These are phyloP conservation scores for Columba livia DNA, from an alignment of 2,113 vertebrate genomes.

Conservation along the genomic window DNA sequence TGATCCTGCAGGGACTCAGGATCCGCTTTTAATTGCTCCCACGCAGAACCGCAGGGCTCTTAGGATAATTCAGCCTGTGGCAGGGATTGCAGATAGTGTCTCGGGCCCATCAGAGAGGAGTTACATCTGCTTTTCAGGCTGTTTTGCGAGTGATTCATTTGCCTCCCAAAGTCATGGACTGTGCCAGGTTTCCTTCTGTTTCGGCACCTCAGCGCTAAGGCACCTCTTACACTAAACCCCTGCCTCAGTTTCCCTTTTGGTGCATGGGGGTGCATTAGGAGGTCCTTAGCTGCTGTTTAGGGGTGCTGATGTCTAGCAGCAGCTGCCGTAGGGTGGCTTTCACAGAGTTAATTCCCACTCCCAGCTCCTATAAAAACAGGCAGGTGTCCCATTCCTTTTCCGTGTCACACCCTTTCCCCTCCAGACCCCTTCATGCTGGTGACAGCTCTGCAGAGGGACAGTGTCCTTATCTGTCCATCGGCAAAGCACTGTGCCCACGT, in stretches of 20 bases:
- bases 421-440: background rate
- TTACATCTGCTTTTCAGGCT: background rate
- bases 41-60: background rate
- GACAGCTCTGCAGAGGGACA: background rate
- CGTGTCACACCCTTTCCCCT: background rate
- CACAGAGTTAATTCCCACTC: background rate
- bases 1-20: background rate
- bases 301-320: background rate
- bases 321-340: background rate
- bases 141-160: background rate
- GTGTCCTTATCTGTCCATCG: background rate
- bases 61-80: background rate
- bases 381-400: background rate
- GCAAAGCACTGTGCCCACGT: background rate
- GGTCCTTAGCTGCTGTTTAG: background rate
- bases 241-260: background rate
- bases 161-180: background rate
- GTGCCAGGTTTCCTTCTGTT: background rate
- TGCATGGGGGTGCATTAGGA: background rate
- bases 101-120: background rate
- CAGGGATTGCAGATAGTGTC: background rate
- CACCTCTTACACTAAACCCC: background rate
- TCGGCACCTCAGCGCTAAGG: background rate
- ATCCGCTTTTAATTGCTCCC: slow-evolving; percentile 33
- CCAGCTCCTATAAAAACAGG: background rate